A percentile compares a stretch with the other conserved stretches of the same genome.
Evolutionary conservation across 1,140 invertebrate genomes (phyloP).

Genomic region (Melanaphis sacchari): DNA sequence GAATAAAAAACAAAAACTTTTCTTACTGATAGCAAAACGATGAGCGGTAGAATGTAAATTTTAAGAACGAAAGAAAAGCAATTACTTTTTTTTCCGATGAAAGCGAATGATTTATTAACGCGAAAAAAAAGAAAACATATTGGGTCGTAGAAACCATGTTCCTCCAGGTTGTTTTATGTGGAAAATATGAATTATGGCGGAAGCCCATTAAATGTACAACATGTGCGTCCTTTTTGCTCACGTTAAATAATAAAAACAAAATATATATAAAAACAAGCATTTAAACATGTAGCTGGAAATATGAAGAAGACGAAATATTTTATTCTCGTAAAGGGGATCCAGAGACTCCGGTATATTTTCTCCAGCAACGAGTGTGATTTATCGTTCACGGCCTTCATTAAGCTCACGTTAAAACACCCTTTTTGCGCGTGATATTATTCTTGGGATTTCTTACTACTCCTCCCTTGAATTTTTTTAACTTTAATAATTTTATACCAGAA

Average conservation of each 20-base stretch:
- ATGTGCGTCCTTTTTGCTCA: conserved; percentile 55
- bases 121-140: conserved; percentile 44
- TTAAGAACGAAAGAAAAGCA: conserved; percentile 48
- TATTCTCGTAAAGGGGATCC: conserved; percentile 37
- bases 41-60: conserved; percentile 38
- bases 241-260: conserved; percentile 32
- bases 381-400: conserved; percentile 57
- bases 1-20: conserved; percentile 32
- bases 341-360: conserved; percentile 24
- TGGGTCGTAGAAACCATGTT: conserved; percentile 37
- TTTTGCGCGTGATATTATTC: conserved; percentile 44
- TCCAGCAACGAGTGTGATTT: conserved; percentile 56
- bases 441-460: conserved; percentile 17
- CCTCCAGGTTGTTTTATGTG: conserved; percentile 47
- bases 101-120: conserved; percentile 54
- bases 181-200: conserved; percentile 57
- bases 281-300: conserved; percentile 53
- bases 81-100: conserved; percentile 57
- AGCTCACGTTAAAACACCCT: conserved; percentile 57
- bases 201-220: conserved; percentile 57
- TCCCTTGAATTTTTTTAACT: conserved; percentile 42
- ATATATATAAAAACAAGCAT: conserved; percentile 44
- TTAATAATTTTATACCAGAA: conserved; percentile 46
- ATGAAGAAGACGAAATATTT: conserved; percentile 54
- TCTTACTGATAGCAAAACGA: not conserved